Evolutionary conservation across 2,797 vertebrate species (phyloP).

Genomic region (Sciurus carolinensis): DNA sequence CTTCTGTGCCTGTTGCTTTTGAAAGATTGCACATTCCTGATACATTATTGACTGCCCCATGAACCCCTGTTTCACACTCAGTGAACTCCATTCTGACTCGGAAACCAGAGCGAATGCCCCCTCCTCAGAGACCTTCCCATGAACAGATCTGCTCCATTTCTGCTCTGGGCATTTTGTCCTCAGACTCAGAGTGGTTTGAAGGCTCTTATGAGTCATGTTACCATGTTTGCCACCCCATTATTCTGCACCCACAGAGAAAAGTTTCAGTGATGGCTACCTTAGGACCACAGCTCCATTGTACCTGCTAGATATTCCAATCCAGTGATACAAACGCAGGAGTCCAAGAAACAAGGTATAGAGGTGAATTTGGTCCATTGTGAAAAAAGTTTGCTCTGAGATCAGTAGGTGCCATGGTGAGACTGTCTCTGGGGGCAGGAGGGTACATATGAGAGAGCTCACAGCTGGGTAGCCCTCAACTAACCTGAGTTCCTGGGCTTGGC

Average conservation of each 20-base stretch:
- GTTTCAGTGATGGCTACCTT: background rate
- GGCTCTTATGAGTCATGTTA: background rate
- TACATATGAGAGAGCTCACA: background rate
- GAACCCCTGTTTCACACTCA: too few species aligned
- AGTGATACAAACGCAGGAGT: background rate
- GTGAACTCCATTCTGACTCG: too few species aligned
- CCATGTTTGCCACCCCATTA: background rate
- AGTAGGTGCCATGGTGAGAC: background rate
- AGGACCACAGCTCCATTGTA: background rate
- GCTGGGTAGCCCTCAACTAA: background rate
- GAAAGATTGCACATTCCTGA: too few species aligned
- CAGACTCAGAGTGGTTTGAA: background rate
- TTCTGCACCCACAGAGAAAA: background rate
- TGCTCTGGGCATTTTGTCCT: background rate
- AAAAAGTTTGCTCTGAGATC: background rate
- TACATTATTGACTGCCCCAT: too few species aligned
- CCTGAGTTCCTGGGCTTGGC: background rate
- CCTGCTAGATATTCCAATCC: background rate
- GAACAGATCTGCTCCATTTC: background rate
- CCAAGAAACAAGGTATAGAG: background rate
- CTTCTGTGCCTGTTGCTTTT: too few species aligned
- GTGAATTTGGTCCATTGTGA: background rate
- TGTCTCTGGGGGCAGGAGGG: too few species aligned
- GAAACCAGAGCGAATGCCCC: too few species aligned
- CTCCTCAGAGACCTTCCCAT: too few species aligned